phyloP scores from a whole-genome alignment of 2,888 invertebrate genomes.

The Adela reaumurella region DNA sequence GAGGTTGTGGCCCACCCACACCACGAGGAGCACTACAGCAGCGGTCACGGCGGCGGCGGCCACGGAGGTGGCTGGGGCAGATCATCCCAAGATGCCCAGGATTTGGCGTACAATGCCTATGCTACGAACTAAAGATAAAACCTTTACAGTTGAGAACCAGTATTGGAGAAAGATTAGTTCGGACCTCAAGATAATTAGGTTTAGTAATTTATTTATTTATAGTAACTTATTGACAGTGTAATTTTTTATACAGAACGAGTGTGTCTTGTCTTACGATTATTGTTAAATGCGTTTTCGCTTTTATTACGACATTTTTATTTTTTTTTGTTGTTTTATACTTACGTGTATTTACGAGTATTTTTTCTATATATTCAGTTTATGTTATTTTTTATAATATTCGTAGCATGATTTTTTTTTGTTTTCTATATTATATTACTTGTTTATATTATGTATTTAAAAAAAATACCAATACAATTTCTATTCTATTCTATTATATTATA shows the following conservation, averaged over 20 bases:
- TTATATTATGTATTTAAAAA: no score
- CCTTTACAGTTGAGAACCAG: no score
- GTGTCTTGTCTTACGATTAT: slow-evolving; percentile 30
- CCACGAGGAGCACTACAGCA: slow-evolving; percentile 56
- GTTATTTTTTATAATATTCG: slow-evolving; percentile 28
- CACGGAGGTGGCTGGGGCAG: slow-evolving; percentile 64
- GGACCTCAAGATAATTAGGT: slow-evolving; percentile 38
- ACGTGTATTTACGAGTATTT: slow-evolving; percentile 6
- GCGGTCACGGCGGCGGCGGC: slow-evolving; percentile 41
- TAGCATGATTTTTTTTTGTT: slow-evolving; percentile 19
- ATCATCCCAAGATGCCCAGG: slow-evolving; percentile 62
- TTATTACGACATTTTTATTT: no score
- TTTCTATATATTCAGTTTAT: slow-evolving; percentile 6
- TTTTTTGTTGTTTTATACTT: no score
- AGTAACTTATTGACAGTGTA: slow-evolving; percentile 34
- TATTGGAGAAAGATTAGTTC: slow-evolving; percentile 24
- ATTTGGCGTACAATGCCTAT: slow-evolving; percentile 70
- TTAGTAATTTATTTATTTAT: slow-evolving; percentile 49
- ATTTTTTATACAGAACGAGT: slow-evolving; percentile 24
- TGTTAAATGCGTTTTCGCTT: no score
- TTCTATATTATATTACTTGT: slow-evolving; percentile 25
- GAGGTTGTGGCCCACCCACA: slow-evolving; percentile 73
- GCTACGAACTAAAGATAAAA: slow-evolving; percentile 26
- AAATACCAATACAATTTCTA: no score
- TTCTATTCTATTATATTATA: no score